Conservation (phyloP, 2,797 vertebrate species). For the Otus scops region DNA sequence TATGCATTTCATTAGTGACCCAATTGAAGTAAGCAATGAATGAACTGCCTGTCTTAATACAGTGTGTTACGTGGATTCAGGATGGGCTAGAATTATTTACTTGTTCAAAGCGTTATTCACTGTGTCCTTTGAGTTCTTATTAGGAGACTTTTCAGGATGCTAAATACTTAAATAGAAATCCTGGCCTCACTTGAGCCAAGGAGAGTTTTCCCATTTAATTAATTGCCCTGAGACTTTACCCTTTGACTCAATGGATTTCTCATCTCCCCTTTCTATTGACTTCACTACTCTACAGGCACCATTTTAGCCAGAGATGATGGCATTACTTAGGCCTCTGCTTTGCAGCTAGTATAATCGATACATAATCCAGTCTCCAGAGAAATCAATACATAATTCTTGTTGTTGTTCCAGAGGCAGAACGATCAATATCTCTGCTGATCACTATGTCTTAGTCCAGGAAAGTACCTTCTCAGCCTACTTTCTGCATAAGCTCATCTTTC, state of each 20-base stretch:
- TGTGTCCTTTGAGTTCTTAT: background rate
- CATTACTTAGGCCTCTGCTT: constrained; percentile 40
- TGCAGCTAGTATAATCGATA: constrained; percentile 26
- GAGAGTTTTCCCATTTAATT: constrained; percentile 50
- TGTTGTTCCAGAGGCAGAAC: constrained; percentile 32
- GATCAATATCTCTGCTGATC: constrained; percentile 41
- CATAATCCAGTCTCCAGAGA: constrained; percentile 51
- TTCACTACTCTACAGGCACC: constrained; percentile 12
- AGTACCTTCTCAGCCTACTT: constrained; percentile 3
- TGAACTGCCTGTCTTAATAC: constrained; percentile 12
- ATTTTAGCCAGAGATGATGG: constrained; percentile 51
- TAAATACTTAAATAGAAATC: constrained; percentile 41
- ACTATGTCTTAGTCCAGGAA: constrained; percentile 20
- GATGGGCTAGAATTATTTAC: constrained; percentile 31
- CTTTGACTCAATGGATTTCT: constrained; percentile 56
- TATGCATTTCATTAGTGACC: background rate
- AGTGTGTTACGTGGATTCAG: background rate
- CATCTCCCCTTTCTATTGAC: constrained; percentile 58
- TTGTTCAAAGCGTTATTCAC: constrained; percentile 14
- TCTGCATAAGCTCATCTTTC: constrained; percentile 24
- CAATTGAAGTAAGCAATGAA: background rate
- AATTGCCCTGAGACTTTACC: constrained; percentile 50
- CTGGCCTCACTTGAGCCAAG: background rate
- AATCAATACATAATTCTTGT: constrained; percentile 61
- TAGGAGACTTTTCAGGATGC: constrained; percentile 28